Evolutionary conservation across 2,888 invertebrate species (phyloP), one percentile per base, ranked within the genome.

Genomic region (Eupithecia tripunctaria): DNA sequence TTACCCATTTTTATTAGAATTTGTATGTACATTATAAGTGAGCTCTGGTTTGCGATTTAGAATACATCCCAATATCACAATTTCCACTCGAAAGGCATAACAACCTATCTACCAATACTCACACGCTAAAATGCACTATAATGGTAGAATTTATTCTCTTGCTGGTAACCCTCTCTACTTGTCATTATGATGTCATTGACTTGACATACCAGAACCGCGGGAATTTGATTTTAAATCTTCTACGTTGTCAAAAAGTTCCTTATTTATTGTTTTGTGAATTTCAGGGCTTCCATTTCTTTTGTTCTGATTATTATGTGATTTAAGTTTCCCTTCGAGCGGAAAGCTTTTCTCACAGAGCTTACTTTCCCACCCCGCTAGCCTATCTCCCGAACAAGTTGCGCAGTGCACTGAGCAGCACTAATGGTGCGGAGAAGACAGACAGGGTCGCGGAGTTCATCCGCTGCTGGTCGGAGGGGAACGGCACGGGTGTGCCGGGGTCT

Each of bases 401-500:
- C 18, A 86, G 78, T 67, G 81, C 85, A 76, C 84, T 81, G 80
- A 85, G 43, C 64, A 82, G 76, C 76, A 85, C 78, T 71, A 83
- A 67, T 10, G 80, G 68, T 38, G 81, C 68, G 7, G 81, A 67
- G 41, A 79, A 78, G 59, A 79, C 21, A 12, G 41, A 8, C 2
- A 70, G 36, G 38, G 6, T 47, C 14, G 87, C 86, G 2, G 83
- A 67, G 78, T 84, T 88, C 70, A 81, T 70, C 12, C 83, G 77
- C 79, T 82, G 73, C 66, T 86, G 88, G 75, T 88, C 87, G 0
- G 88, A 87, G 0, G 91, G 86, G 1, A 85, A 76, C 0, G 93
- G 93, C 1, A 94, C 86, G 0, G 86, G 85, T 0, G 91, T 89
- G 1, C 97, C 97, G 0, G 96, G 96, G 83, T 98, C 96, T 15